phyloP scores from a whole-genome alignment of 2,113 vertebrate species.

The Istiophorus platypterus region DNA sequence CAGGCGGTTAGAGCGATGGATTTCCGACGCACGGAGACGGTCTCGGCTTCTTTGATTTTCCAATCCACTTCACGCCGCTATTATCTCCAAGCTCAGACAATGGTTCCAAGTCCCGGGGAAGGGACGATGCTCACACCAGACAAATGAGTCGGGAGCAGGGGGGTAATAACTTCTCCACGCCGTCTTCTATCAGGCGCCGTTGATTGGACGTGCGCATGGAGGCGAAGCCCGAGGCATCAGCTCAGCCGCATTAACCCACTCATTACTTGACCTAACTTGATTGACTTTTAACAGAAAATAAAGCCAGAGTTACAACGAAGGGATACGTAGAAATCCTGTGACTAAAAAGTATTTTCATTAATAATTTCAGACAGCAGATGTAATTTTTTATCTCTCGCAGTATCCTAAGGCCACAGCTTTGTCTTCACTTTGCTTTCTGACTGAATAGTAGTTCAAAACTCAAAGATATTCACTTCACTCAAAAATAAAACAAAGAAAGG shows the following conservation, averaged over 20 bases:
- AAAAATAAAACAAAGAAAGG: too few species aligned
- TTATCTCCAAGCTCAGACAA: conserved; percentile 49
- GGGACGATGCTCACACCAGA: conserved; percentile 56
- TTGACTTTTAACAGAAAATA: conserved; percentile 7
- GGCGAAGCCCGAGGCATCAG: conserved; percentile 33
- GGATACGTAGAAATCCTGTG: not conserved
- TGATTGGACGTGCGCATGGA: conserved; percentile 21
- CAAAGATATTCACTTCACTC: too few species aligned
- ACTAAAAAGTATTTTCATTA: not conserved
- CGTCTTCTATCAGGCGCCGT: conserved; percentile 22
- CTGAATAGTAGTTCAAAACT: too few species aligned
- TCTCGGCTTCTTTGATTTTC: conserved; percentile 58
- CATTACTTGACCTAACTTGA: conserved; percentile 20
- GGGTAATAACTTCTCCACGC: conserved; percentile 56
- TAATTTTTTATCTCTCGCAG: too few species aligned
- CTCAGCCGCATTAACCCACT: conserved; percentile 37
- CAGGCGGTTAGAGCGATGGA: too few species aligned
- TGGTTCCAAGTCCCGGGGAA: not conserved
- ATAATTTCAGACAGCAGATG: too few species aligned
- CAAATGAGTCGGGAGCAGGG: conserved; percentile 59
- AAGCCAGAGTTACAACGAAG: not conserved
- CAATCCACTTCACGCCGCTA: conserved; percentile 52
- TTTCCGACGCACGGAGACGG: conserved; percentile 1
- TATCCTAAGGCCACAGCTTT: too few species aligned
- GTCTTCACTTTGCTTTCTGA: too few species aligned